phyloP scores from a whole-genome alignment of 2,113 vertebrate genomes.

The Ondatra zibethicus region DNA sequence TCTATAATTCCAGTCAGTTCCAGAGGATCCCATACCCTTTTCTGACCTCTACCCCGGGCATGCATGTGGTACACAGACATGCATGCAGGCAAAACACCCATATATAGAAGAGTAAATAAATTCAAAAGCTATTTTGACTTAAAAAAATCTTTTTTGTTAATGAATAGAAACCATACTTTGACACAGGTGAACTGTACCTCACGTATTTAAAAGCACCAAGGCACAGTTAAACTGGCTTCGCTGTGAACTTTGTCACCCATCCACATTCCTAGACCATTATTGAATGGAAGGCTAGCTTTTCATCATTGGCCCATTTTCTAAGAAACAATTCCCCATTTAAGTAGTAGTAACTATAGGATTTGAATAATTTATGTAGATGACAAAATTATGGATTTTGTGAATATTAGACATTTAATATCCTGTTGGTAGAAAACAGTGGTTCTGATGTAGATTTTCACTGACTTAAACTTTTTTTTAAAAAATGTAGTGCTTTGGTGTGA shows the following conservation, averaged over 20 bases:
- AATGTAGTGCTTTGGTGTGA: neutral
- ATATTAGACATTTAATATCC: constrained; percentile 47
- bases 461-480: constrained; percentile 34
- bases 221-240: constrained; percentile 20
- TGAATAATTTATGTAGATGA: constrained; percentile 37
- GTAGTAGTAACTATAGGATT: constrained; percentile 41
- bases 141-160: neutral
- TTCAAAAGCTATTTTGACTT: neutral
- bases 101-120: neutral
- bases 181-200: neutral
- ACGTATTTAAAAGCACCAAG: neutral
- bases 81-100: neutral
- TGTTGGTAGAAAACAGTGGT: constrained; percentile 27
- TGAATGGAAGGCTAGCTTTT: neutral
- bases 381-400: constrained; percentile 50
- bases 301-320: constrained; percentile 49
- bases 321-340: constrained; percentile 48
- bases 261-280: neutral
- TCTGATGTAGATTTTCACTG: constrained; percentile 42
- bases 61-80: neutral
- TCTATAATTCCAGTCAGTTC: neutral
- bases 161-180: neutral
- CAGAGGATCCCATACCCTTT: too few species aligned
- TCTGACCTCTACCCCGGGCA: neutral
- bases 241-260: neutral